Conservation (phyloP, 1,140 invertebrate genomes). For the Nylanderia fulva region DNA sequence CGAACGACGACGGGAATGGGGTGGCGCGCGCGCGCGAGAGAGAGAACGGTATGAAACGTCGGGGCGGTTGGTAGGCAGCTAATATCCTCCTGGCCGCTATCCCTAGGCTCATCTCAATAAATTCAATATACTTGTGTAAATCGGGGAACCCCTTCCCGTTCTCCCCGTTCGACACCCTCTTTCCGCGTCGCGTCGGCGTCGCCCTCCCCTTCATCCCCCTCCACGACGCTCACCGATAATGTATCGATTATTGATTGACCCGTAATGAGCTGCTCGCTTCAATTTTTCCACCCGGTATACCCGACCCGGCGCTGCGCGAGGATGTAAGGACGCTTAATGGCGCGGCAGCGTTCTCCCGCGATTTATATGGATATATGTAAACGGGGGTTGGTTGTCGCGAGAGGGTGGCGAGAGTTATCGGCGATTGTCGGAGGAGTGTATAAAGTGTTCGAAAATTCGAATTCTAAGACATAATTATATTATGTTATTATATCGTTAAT, state of each 20-base stretch:
- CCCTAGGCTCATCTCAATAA: constrained; percentile 86
- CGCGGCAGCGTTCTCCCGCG: constrained; percentile 32
- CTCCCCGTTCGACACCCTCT: constrained; percentile 39
- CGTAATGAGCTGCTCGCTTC: constrained; percentile 79
- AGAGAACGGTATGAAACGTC: constrained; percentile 78
- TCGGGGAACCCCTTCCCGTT: constrained; percentile 77
- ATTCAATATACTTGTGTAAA: constrained; percentile 87
- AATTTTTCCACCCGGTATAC: constrained; percentile 64
- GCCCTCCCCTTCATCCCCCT: neutral
- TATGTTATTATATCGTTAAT: neutral
- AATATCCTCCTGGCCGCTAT: constrained; percentile 86
- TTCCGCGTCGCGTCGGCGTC: constrained; percentile 60
- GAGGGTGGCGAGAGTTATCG: constrained; percentile 32
- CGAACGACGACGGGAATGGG: neutral
- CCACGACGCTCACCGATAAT: constrained; percentile 74
- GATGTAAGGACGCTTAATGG: constrained; percentile 55
- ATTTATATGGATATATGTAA: constrained; percentile 43
- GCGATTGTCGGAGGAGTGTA: neutral
- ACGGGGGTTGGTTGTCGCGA: neutral
- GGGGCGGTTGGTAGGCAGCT: constrained; percentile 84
- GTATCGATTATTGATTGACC: constrained; percentile 83
- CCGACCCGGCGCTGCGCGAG: constrained; percentile 23
- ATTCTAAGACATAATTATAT: neutral
- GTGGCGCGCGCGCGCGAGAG: constrained; percentile 39
- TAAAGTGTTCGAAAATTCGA: no score